Evolutionary conservation across 2,888 invertebrate species (phyloP).

Genomic region (Thymelicus lineola): DNA sequence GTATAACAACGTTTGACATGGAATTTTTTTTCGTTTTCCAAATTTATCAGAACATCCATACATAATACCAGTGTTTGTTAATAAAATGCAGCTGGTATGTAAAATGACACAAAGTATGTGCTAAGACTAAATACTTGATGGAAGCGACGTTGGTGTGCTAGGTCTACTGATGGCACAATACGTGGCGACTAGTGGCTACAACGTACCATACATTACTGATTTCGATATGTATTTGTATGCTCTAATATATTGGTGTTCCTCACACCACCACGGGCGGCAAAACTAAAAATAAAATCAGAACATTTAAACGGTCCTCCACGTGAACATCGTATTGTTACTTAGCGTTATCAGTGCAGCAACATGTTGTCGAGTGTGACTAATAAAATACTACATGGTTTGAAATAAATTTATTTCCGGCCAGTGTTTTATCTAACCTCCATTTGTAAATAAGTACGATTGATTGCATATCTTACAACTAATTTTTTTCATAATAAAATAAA

Average conservation of each 20-base stretch:
- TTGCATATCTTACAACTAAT: slow-evolving; percentile 54
- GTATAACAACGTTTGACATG: not conserved
- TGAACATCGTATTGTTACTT: slow-evolving; percentile 6
- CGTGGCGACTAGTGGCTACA: slow-evolving; percentile 54
- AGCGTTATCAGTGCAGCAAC: slow-evolving; percentile 13
- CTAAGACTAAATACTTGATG: slow-evolving; percentile 30
- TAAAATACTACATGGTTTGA: slow-evolving; percentile 44
- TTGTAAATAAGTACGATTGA: slow-evolving; percentile 48
- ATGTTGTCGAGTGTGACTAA: slow-evolving; percentile 39
- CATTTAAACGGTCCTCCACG: slow-evolving; percentile 41
- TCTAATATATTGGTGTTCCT: slow-evolving; percentile 58
- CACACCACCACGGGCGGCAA: slow-evolving; percentile 80
- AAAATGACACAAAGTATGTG: slow-evolving; percentile 20
- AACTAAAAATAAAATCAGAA: slow-evolving; percentile 73
- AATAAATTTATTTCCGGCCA: slow-evolving; percentile 42
- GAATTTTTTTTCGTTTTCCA: not conserved
- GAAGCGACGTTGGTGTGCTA: slow-evolving; percentile 46
- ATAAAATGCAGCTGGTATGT: slow-evolving; percentile 19
- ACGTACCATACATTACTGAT: slow-evolving; percentile 61
- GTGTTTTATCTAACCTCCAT: slow-evolving; percentile 39
- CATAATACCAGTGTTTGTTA: slow-evolving; percentile 16
- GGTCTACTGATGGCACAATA: slow-evolving; percentile 54
- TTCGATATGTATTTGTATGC: slow-evolving; percentile 51
- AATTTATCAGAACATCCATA: not conserved
- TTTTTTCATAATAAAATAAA: slow-evolving; percentile 47